Percentiles rank a stretch among this genome's conserved stretches.
phyloP scores from a whole-genome alignment of 2,888 invertebrate species.

The Parnassius mnemosyne region DNA sequence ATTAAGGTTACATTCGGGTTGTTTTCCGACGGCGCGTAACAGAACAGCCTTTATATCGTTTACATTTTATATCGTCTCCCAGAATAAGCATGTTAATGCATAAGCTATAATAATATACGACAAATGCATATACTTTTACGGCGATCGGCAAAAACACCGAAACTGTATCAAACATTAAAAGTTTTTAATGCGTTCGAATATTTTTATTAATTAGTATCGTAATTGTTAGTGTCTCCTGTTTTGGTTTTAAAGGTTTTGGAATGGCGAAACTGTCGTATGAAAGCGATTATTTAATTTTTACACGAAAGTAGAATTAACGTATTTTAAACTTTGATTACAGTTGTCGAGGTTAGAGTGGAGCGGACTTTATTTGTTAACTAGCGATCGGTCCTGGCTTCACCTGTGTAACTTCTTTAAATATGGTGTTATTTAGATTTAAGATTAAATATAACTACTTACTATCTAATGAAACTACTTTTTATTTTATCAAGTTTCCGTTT shows the following conservation, averaged over 20 bases:
- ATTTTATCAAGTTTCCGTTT: no score
- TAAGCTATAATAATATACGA: constrained; percentile 14
- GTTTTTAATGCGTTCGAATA: constrained; percentile 30
- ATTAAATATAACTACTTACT: no score
- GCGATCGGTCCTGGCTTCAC: no score
- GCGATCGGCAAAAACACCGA: constrained; percentile 28
- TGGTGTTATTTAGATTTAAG: no score
- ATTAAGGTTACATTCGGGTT: constrained; percentile 44
- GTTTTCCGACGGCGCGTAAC: constrained; percentile 29
- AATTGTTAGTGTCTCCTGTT: constrained; percentile 29
- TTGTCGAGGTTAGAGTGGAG: no score
- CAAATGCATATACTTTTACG: constrained; percentile 12
- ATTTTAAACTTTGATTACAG: no score
- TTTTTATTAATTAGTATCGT: constrained; percentile 30
- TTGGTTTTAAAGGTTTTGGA: constrained; percentile 15
- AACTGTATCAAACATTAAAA: constrained; percentile 41
- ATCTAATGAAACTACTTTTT: no score
- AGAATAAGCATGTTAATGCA: constrained; percentile 27
- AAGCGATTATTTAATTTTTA: no score
- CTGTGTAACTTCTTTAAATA: no score
- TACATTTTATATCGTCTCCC: constrained; percentile 26
- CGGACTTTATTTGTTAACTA: no score
- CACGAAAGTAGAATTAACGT: no score
- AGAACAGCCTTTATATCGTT: constrained; percentile 21
- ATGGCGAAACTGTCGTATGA: constrained; percentile 12